Evolutionary conservation across 2,888 invertebrate genomes (phyloP), one percentile per base, ranked within the genome.

Genomic region (Tipula lateralis): DNA sequence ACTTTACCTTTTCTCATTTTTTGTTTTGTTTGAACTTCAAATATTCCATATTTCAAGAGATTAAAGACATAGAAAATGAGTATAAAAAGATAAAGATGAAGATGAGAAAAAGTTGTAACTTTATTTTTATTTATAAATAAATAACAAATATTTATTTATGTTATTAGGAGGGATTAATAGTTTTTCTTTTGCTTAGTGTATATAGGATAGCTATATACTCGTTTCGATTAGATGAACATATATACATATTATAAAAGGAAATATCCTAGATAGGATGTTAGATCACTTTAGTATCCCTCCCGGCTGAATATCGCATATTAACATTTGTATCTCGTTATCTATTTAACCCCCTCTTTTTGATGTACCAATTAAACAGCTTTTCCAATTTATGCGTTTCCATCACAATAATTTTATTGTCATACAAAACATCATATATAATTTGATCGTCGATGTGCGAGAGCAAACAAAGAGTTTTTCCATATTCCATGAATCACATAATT

Each of bases 121-220:
- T 66, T 19, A 66, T 50, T 50, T 44, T 24, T 66, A 66, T 66
- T 66, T 66, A 66, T 66, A 66, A 66, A 66, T 66, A 66, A 66
- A 24, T 44, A 44, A 44, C 2, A 44, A n/a, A 44, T 24, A 66
- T 66, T 66, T 66, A 66, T 66, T 66, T 66, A 66, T 66, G 66
- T 9, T 66, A 24, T 24, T 24, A 66, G 24, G 0, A 24, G 24
- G 9, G 66, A 66, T 66, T 66, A 66, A 66, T 66, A 66, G 66
- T 66, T 66, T 24, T 9, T 19, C 24, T 12, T 12, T 24, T 24
- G 24, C 13, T 39, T 0, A n/a, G n/a, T n/a, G n/a, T 16, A 50
- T 16, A 3, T 50, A 6, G 16, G 12, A 39, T 12, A 6, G 32
- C 32, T 32, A 32, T 32, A 32, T n/a, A n/a, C n/a, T n/a, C n/a